A percentile compares a stretch with the other conserved stretches of the same genome.
phyloP scores from a whole-genome alignment of 2,888 invertebrate species.

The Epinotia brunnichana region DNA sequence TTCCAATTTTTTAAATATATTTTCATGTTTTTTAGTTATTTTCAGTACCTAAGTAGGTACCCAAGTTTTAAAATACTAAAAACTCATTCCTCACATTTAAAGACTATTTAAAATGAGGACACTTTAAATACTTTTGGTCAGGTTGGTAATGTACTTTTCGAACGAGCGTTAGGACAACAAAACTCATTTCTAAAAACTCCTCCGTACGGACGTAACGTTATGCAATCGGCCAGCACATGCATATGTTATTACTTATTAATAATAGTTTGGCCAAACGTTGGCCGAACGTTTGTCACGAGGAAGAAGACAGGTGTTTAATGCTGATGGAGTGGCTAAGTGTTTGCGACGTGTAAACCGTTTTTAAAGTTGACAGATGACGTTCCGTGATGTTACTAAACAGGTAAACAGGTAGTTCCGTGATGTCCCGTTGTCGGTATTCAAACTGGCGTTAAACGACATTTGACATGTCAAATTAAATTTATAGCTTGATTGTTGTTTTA shows the following conservation, averaged over 20 bases:
- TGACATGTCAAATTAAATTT: constrained; percentile 13
- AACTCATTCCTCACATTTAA: too few species aligned
- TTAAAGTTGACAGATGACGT: constrained; percentile 20
- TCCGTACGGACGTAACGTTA: too few species aligned
- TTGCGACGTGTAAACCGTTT: constrained; percentile 25
- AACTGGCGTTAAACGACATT: constrained; percentile 6
- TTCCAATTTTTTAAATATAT: too few species aligned
- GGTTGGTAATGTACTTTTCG: too few species aligned
- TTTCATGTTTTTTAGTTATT: too few species aligned
- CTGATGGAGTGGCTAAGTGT: constrained; percentile 29
- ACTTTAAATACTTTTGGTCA: too few species aligned
- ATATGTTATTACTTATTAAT: not conserved
- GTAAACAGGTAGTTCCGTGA: too few species aligned
- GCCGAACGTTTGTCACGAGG: constrained; percentile 5
- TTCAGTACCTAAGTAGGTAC: too few species aligned
- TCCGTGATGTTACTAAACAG: constrained; percentile 1
- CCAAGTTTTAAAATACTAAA: too few species aligned
- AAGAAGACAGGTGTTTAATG: constrained; percentile 29
- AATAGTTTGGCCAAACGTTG: not conserved
- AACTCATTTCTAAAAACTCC: too few species aligned
- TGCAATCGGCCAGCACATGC: not conserved
- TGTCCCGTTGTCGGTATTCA: not conserved
- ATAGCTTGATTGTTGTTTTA: not conserved
- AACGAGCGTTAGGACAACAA: too few species aligned
- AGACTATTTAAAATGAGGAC: too few species aligned